Conservation (phyloP, 2,888 invertebrate species). For the Drosophila colorata region DNA sequence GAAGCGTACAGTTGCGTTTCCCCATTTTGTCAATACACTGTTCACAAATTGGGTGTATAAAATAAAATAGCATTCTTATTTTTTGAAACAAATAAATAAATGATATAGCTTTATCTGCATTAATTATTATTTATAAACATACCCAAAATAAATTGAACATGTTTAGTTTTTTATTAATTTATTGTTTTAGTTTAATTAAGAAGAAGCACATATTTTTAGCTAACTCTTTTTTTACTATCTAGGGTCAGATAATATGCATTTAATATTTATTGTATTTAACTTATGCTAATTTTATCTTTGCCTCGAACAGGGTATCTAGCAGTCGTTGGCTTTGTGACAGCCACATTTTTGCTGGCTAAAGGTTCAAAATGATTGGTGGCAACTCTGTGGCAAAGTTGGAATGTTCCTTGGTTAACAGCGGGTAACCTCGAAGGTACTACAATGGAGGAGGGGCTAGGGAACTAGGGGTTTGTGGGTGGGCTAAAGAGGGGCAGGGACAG, state of each 20-base stretch:
- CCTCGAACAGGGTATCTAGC: background rate
- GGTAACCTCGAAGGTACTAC: slow-evolving; percentile 37
- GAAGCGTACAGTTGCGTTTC: slow-evolving; percentile 35
- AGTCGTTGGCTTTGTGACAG: background rate
- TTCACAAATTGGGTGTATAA: no score
- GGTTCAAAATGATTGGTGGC: slow-evolving; percentile 21
- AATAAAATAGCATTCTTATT: no score
- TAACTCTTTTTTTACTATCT: no score
- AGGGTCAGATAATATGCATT: no score
- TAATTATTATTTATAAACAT: no score
- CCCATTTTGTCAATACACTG: background rate
- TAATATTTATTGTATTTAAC: no score
- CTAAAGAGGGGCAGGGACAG: slow-evolving; percentile 6
- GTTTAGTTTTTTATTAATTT: no score
- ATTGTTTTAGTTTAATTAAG: no score
- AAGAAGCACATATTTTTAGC: no score
- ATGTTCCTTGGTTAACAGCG: slow-evolving; percentile 11
- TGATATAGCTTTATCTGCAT: no score
- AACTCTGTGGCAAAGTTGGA: slow-evolving; percentile 13
- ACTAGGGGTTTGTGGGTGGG: background rate
- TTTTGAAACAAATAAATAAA: background rate
- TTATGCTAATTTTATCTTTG: no score
- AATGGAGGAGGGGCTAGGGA: background rate
- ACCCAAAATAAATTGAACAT: no score
- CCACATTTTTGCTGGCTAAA: background rate